These are phyloP conservation scores for Trichacis sp. DNA, from an alignment of 2,888 invertebrate genomes.

Conservation along the genomic window DNA sequence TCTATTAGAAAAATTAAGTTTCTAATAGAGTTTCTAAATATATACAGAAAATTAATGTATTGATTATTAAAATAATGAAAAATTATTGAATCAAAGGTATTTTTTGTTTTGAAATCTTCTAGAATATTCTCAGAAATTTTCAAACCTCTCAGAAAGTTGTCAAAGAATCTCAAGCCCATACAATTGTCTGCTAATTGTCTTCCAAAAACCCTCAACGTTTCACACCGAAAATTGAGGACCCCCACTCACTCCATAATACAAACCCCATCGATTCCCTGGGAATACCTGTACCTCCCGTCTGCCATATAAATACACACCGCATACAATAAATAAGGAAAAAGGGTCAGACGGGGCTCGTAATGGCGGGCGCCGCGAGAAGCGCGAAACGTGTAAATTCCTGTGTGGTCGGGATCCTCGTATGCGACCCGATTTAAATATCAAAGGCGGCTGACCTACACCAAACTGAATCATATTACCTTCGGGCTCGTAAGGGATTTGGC, in stretches of 20 bases:
- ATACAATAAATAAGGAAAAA: conserved; percentile 34
- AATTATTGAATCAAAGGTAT: too few species aligned
- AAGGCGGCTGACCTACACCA: conserved; percentile 70
- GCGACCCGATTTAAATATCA: conserved; percentile 67
- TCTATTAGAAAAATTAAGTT: too few species aligned
- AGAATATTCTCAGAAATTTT: not conserved
- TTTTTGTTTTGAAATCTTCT: not conserved
- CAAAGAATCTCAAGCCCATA: too few species aligned
- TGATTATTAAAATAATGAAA: too few species aligned
- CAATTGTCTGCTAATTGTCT: too few species aligned
- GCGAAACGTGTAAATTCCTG: conserved; percentile 65
- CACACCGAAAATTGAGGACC: too few species aligned
- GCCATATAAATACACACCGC: conserved; percentile 33
- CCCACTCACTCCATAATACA: too few species aligned
- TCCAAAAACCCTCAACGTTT: too few species aligned
- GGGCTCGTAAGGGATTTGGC: conserved; percentile 51
- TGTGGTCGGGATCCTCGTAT: conserved; percentile 61
- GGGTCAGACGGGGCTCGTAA: conserved; percentile 40
- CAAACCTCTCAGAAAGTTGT: too few species aligned
- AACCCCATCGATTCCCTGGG: conserved; percentile 37
- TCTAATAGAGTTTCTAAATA: too few species aligned
- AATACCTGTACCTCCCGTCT: conserved; percentile 52
- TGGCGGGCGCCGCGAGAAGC: conserved; percentile 50
- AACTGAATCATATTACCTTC: conserved; percentile 69
- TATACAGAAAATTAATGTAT: too few species aligned